Conservation (phyloP, 2,888 invertebrate genomes). For the Colletes collaris region DNA sequence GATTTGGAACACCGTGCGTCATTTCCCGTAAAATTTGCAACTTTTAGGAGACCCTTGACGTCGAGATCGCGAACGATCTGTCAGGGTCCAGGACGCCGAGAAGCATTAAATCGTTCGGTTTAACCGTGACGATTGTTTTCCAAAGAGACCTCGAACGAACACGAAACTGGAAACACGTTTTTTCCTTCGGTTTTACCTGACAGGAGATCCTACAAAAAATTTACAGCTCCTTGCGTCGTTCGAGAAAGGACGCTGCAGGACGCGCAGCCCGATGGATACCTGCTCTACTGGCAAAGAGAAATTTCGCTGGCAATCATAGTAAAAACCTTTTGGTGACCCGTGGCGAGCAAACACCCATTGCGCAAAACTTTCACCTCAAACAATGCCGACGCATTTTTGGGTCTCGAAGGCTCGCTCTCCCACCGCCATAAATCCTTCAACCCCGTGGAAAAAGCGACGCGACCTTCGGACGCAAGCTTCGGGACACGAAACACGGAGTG, state of each 20-base stretch:
- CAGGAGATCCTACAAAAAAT: slow-evolving; percentile 45
- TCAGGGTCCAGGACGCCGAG: too few relatives aligned
- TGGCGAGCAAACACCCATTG: slow-evolving; percentile 72
- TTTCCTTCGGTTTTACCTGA: slow-evolving; percentile 43
- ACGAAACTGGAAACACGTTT: slow-evolving; percentile 8
- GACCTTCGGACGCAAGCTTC: slow-evolving; percentile 32
- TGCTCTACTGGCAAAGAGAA: slow-evolving; percentile 37
- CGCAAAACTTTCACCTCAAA: slow-evolving; percentile 81
- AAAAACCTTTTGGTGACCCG: slow-evolving; percentile 60
- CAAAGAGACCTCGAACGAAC: not conserved
- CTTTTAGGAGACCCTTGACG: too few relatives aligned
- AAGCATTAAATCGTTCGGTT: too few relatives aligned
- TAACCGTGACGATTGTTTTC: not conserved
- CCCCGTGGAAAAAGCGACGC: slow-evolving; percentile 50
- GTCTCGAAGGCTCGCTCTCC: slow-evolving; percentile 25
- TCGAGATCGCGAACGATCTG: too few relatives aligned
- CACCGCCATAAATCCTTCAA: slow-evolving; percentile 65
- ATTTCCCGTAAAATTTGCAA: too few relatives aligned
- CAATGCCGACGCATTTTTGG: slow-evolving; percentile 74
- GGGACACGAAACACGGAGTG: slow-evolving; percentile 20
- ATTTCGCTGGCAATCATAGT: slow-evolving; percentile 47
- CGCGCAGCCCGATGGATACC: slow-evolving; percentile 37
- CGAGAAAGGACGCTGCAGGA: slow-evolving; percentile 16
- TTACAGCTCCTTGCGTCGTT: slow-evolving; percentile 34
- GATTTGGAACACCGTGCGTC: too few relatives aligned